These are phyloP conservation scores for Drosophila siamana DNA, from an alignment of 2,888 invertebrate species.

Conservation along the genomic window DNA sequence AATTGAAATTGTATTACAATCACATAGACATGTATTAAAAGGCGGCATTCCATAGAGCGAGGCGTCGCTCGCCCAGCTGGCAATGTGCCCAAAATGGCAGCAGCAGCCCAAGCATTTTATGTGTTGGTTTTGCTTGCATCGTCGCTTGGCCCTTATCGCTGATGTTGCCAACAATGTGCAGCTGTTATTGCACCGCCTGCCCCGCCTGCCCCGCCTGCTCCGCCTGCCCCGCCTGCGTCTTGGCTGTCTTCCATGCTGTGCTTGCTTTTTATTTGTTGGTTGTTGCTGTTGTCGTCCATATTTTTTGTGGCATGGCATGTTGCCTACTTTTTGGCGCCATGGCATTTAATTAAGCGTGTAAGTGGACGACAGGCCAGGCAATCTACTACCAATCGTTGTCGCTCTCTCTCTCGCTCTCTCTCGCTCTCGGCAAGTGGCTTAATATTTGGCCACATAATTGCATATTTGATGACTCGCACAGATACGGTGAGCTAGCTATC, in stretches of 20 bases:
- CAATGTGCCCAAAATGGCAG: conserved; percentile 46
- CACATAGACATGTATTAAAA: conserved; percentile 54
- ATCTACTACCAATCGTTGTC: conserved; percentile 27
- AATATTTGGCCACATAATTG: conserved; percentile 54
- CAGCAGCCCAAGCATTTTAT: conserved; percentile 32
- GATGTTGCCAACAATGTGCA: conserved; percentile 69
- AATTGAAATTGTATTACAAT: conserved; percentile 78
- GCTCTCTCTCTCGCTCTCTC: background rate
- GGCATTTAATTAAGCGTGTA: conserved; percentile 77
- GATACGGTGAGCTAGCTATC: conserved; percentile 9
- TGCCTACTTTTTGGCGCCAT: conserved; percentile 64
- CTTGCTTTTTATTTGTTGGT: background rate
- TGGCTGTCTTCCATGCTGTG: background rate
- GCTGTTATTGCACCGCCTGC: conserved; percentile 15
- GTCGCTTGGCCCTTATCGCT: conserved; percentile 54
- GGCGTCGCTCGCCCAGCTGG: conserved; percentile 39
- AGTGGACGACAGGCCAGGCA: conserved; percentile 56
- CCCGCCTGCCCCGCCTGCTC: background rate
- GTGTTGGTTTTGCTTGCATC: conserved; percentile 17
- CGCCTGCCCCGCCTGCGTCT: background rate
- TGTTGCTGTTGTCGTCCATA: conserved; percentile 2
- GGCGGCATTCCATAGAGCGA: conserved; percentile 36
- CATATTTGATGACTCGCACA: conserved; percentile 51
- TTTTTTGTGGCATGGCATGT: conserved; percentile 56
- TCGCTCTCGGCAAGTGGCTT: conserved; percentile 2